Evolutionary conservation across 2,888 invertebrate genomes (phyloP).

Genomic region (Alviniconcha strummeri): DNA sequence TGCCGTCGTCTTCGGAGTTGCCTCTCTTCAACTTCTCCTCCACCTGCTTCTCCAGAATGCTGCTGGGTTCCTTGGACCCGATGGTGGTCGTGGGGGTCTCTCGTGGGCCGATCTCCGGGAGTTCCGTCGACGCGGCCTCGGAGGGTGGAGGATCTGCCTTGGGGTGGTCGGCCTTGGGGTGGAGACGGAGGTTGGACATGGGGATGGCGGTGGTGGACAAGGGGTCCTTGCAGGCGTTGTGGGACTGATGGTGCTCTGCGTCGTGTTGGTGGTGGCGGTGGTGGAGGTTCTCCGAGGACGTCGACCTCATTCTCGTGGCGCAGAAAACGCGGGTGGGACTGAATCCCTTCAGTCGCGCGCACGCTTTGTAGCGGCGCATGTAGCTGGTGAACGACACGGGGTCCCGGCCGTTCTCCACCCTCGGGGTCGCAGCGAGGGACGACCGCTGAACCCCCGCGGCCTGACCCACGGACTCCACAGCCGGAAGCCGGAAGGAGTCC

Average conservation of each 20-base stretch:
- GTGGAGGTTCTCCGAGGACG: not conserved
- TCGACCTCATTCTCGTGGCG: constrained; percentile 13
- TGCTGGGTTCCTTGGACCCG: not conserved
- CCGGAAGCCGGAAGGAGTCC: not conserved
- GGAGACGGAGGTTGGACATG: constrained; percentile 9
- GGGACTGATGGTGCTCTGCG: not conserved
- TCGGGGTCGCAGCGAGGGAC: not conserved
- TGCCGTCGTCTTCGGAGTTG: constrained; percentile 9
- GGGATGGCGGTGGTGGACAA: not conserved
- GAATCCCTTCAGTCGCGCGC: constrained; percentile 27
- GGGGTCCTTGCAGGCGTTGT: not conserved
- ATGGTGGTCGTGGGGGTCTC: not conserved
- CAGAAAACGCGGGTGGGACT: constrained; percentile 16
- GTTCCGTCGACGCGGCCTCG: not conserved
- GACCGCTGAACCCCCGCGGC: not conserved
- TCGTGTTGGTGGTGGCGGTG: not conserved
- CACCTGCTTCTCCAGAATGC: constrained; percentile 12
- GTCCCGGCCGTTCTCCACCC: not conserved
- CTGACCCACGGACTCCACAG: not conserved
- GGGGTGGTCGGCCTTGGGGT: not conserved
- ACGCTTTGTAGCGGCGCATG: constrained; percentile 27
- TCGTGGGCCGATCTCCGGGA: not conserved
- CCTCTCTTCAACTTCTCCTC: constrained; percentile 14
- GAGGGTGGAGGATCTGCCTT: not conserved
- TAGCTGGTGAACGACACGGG: constrained; percentile 18